These are phyloP conservation scores for Phocides pigmalion DNA, from an alignment of 1,140 invertebrate genomes.

Conservation along the genomic window DNA sequence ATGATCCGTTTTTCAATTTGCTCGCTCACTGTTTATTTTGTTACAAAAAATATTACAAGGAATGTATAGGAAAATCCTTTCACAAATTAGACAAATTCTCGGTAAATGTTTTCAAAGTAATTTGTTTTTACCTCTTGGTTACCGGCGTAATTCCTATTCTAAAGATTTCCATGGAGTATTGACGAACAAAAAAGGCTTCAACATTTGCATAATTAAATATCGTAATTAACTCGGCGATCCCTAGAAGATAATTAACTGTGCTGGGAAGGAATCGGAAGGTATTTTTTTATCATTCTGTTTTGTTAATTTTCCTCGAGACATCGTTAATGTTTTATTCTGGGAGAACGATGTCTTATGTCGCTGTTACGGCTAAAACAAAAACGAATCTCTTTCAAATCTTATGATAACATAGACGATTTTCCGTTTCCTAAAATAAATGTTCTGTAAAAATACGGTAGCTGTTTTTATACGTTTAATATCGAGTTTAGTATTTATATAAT, in stretches of 20 bases:
- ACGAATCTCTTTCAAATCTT: constrained; percentile 47
- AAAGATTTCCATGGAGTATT: constrained; percentile 37
- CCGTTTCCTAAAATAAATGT: constrained; percentile 38
- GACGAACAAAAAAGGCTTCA: constrained; percentile 45
- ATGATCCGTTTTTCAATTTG: no score
- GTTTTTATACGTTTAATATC: no score
- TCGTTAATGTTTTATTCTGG: constrained; percentile 55
- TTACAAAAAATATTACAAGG: background rate
- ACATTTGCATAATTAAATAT: constrained; percentile 74
- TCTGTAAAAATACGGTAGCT: background rate
- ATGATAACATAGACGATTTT: constrained; percentile 37
- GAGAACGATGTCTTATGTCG: constrained; percentile 50
- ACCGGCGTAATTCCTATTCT: constrained; percentile 36
- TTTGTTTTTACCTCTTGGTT: constrained; percentile 15
- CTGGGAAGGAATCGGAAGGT: constrained; percentile 46
- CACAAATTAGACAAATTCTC: background rate
- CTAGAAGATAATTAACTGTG: constrained; percentile 60
- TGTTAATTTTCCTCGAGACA: constrained; percentile 41
- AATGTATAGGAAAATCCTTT: constrained; percentile 12
- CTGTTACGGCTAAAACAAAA: constrained; percentile 55
- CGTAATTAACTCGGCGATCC: constrained; percentile 55
- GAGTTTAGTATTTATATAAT: no score
- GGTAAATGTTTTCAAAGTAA: constrained; percentile 6
- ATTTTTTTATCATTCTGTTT: constrained; percentile 53
- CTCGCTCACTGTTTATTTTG: no score